Percentiles rank a stretch among this genome's conserved stretches.
These are phyloP conservation scores for Chymomyza costata DNA, from an alignment of 1,140 invertebrate genomes.

Conservation along the genomic window DNA sequence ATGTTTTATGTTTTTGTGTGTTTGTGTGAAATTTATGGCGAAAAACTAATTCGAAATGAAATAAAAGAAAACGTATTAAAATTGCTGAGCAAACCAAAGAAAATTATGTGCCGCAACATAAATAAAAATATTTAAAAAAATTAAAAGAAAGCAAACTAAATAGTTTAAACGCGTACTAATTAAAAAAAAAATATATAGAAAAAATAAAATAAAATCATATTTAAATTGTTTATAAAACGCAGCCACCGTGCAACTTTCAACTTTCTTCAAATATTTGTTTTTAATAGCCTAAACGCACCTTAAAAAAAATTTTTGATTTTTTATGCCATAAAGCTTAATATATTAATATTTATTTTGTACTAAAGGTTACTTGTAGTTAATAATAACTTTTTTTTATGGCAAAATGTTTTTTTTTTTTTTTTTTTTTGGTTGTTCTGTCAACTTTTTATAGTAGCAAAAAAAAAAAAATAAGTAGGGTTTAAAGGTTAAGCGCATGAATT, in stretches of 20 bases:
- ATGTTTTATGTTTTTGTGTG: not conserved
- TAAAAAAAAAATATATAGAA: conserved; percentile 18
- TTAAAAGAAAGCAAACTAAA: conserved; percentile 19
- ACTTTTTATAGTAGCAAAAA: conserved; percentile 50
- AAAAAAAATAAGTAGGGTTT: too few species aligned
- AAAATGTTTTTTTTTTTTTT: too few species aligned
- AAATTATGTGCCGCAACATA: conserved; percentile 29
- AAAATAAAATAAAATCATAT: conserved; percentile 10
- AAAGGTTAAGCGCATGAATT: too few species aligned
- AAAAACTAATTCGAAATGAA: conserved; percentile 62
- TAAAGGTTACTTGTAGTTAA: conserved; percentile 42
- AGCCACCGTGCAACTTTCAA: conserved; percentile 71
- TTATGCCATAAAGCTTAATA: conserved; percentile 37
- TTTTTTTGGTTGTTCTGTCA: conserved; percentile 67
- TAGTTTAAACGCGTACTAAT: conserved; percentile 32
- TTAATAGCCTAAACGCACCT: too few species aligned
- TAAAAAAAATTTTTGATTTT: conserved; percentile 9
- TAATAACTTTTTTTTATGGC: conserved; percentile 54
- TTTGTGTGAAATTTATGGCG: conserved; percentile 26
- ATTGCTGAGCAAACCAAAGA: conserved; percentile 31
- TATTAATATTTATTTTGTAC: conserved; percentile 29
- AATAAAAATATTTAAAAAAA: conserved; percentile 12
- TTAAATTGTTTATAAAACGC: conserved; percentile 46
- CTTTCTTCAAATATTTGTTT: conserved; percentile 26
- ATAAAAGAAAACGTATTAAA: conserved; percentile 57